phyloP scores from a whole-genome alignment of 2,113 vertebrate genomes.

The Bujurquina vittata region DNA sequence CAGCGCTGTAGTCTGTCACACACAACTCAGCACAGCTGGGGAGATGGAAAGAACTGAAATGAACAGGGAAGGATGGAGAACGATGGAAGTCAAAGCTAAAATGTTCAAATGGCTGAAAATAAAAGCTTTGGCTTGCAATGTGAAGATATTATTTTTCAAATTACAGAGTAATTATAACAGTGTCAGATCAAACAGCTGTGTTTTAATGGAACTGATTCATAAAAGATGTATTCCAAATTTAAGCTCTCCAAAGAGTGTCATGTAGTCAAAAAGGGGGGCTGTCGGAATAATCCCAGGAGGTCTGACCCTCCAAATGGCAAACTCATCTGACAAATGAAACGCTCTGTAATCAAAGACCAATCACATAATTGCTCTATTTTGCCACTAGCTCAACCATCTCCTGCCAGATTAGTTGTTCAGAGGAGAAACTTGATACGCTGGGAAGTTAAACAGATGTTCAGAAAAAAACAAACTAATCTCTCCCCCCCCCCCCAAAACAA shows the following conservation, averaged over 20 bases:
- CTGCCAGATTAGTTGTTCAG: conserved; percentile 72
- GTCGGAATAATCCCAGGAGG: conserved; percentile 66
- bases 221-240: conserved; percentile 22
- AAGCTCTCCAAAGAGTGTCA: conserved; percentile 24
- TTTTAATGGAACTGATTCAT: not conserved
- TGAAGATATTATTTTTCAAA: conserved; percentile 16
- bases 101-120: conserved; percentile 4
- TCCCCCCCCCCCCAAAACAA: conserved; percentile 40
- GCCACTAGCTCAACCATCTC: conserved; percentile 77
- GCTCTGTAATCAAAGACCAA: conserved; percentile 81
- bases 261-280: conserved; percentile 27
- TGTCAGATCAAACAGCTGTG: conserved; percentile 1
- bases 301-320: conserved; percentile 66
- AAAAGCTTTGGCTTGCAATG: not conserved
- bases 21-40: conserved; percentile 78
- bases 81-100: conserved; percentile 9
- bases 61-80: conserved; percentile 27
- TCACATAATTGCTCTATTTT: conserved; percentile 81
- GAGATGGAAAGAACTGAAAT: conserved; percentile 43
- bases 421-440: conserved; percentile 77
- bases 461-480: conserved; percentile 68
- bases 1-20: conserved; percentile 78
- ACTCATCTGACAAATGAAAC: conserved; percentile 75
- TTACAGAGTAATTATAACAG: conserved; percentile 20
- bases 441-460: conserved; percentile 81